These are phyloP conservation scores for Ormia ochracea DNA, from an alignment of 2,888 invertebrate genomes.

Conservation along the genomic window DNA sequence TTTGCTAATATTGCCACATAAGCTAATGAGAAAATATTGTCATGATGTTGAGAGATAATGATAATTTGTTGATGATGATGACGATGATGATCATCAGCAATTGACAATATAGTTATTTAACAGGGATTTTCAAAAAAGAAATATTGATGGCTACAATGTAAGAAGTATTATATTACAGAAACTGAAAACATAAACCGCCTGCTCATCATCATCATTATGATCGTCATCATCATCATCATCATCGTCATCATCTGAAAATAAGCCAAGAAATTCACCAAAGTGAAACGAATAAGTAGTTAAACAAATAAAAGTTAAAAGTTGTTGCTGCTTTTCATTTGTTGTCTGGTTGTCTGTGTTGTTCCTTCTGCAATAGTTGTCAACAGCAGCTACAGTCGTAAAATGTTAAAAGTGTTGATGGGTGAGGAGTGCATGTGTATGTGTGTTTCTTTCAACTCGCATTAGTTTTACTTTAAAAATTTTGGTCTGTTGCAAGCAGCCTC, in stretches of 20 bases:
- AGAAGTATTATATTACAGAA: not conserved
- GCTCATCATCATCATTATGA: not conserved
- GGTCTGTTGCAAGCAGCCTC: constrained; percentile 4
- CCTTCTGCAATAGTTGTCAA: constrained; percentile 46
- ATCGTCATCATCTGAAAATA: constrained; percentile 23
- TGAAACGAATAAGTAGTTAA: constrained; percentile 42
- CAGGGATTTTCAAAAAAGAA: no score
- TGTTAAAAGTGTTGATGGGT: not conserved
- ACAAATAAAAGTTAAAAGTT: constrained; percentile 51
- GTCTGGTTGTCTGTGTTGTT: constrained; percentile 31
- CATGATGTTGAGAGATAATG: constrained; percentile 2
- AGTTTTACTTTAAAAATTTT: constrained; percentile 29
- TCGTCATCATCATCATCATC: no score
- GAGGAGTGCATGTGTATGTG: not conserved
- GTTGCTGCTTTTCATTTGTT: constrained; percentile 32
- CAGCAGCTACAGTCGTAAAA: not conserved
- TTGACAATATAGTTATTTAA: no score
- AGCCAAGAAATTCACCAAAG: constrained; percentile 37
- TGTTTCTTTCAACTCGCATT: constrained; percentile 6
- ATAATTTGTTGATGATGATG: not conserved
- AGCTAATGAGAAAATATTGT: constrained; percentile 42
- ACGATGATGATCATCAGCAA: not conserved
- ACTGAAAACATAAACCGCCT: not conserved
- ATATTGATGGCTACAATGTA: not conserved
- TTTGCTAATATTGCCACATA: constrained; percentile 19